phyloP scores from a whole-genome alignment of 2,113 vertebrate species.

The Pogona vitticeps region DNA sequence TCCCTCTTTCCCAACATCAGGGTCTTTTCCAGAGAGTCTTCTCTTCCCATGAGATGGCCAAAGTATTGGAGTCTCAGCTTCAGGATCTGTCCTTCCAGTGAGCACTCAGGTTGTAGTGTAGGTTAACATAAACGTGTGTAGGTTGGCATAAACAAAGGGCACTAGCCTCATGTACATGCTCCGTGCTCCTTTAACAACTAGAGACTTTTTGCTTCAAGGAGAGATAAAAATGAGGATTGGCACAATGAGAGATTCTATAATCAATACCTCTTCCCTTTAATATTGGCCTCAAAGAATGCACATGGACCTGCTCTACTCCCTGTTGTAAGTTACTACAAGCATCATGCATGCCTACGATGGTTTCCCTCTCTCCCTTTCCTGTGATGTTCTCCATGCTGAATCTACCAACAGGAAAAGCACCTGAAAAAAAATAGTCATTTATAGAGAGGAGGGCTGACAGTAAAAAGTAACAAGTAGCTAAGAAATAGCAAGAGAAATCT shows the following conservation, averaged over 20 bases:
- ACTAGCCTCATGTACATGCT: neutral
- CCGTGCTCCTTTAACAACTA: neutral
- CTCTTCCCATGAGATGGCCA: too few relatives aligned
- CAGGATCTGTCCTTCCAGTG: too few relatives aligned
- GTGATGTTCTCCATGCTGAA: neutral
- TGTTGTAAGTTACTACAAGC: neutral
- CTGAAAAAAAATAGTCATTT: neutral
- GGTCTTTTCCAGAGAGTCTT: too few relatives aligned
- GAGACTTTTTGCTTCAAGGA: neutral
- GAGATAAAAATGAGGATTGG: neutral
- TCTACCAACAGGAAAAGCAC: neutral
- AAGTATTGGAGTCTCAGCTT: too few relatives aligned
- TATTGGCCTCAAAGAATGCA: neutral
- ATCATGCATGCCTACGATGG: too few relatives aligned
- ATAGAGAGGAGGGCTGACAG: too few relatives aligned
- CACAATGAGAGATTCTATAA: neutral
- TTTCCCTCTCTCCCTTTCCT: neutral
- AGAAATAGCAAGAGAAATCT: neutral
- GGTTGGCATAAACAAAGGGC: too few relatives aligned
- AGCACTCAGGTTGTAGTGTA: too few relatives aligned
- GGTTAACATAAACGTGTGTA: too few relatives aligned
- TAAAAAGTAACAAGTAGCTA: neutral
- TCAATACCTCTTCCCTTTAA: too few relatives aligned
- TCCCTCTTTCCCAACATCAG: too few relatives aligned
- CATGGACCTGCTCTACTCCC: neutral